A percentile compares a stretch with the other conserved stretches of the same genome.
Evolutionary conservation across 37 sponge, comb jelly and placozoan genomes (phyloP).

Genomic region (Dysidea cf. avara): DNA sequence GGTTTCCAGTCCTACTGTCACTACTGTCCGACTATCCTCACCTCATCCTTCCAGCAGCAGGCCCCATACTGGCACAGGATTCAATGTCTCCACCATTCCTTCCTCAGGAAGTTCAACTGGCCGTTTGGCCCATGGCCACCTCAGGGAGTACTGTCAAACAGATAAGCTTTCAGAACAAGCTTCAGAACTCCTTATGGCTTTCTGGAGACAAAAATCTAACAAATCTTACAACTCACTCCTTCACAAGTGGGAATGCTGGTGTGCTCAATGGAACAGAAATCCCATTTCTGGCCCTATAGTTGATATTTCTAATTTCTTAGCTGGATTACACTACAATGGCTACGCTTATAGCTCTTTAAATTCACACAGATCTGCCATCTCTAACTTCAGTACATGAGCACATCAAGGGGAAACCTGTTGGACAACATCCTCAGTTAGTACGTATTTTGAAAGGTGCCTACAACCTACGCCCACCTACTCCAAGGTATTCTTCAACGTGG

Average conservation of each 20-base stretch:
- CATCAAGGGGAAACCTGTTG: background rate
- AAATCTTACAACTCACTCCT: slow-evolving; percentile 9
- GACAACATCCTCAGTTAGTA: slow-evolving; percentile 11
- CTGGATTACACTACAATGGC: background rate
- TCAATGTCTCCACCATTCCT: background rate
- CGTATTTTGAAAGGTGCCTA: slow-evolving; percentile 12
- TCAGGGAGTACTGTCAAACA: background rate
- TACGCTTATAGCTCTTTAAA: slow-evolving; percentile 7
- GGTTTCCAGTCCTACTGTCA: slow-evolving; percentile 21
- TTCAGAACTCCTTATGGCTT: background rate
- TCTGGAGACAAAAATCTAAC: slow-evolving; percentile 4
- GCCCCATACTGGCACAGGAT: background rate
- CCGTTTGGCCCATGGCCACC: slow-evolving; percentile 25
- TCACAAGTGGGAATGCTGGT: slow-evolving; percentile 21
- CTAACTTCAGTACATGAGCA: too few relatives aligned
- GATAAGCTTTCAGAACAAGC: slow-evolving; percentile 16
- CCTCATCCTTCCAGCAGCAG: background rate
- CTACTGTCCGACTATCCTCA: background rate
- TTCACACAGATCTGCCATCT: background rate
- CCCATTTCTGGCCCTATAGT: slow-evolving; percentile 10
- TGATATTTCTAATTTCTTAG: slow-evolving; percentile 3
- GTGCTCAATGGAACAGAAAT: background rate
- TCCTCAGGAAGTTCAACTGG: slow-evolving; percentile 10
- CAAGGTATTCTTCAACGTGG: slow-evolving; percentile 16
- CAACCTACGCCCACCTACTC: slow-evolving; percentile 26